phyloP scores from a whole-genome alignment of 2,113 vertebrate species.

The Saimiri boliviensis region DNA sequence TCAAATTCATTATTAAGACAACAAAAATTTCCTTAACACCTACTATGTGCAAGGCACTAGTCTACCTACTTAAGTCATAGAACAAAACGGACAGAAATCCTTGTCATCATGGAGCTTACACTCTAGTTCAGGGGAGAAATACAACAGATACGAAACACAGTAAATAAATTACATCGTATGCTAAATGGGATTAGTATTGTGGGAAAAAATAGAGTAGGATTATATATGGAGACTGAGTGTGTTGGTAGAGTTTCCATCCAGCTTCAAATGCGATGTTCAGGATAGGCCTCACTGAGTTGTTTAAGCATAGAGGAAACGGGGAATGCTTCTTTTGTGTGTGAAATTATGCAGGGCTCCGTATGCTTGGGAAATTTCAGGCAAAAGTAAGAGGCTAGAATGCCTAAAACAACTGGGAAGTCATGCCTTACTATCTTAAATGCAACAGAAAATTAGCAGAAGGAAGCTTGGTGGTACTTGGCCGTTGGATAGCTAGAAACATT shows the following conservation, averaged over 20 bases:
- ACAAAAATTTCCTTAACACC: constrained; percentile 21
- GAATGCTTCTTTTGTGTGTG: not conserved
- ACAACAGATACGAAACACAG: not conserved
- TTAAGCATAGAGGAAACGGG: not conserved
- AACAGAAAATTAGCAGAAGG: not conserved
- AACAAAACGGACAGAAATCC: constrained; percentile 10
- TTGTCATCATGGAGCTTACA: not conserved
- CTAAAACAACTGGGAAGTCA: not conserved
- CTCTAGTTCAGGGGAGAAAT: not conserved
- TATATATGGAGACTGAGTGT: not conserved
- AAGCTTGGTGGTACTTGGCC: not conserved
- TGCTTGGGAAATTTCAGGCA: not conserved
- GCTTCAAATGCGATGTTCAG: not conserved
- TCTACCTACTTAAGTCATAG: constrained; percentile 11
- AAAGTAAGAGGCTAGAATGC: not conserved
- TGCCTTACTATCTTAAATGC: constrained; percentile 33
- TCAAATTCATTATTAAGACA: constrained; percentile 30
- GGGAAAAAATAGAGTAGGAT: not conserved
- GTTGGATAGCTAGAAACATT: not conserved
- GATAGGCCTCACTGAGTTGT: not conserved
- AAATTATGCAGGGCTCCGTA: not conserved
- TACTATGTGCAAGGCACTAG: not conserved
- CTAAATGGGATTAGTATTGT: not conserved
- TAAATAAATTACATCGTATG: not conserved
- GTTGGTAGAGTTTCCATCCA: not conserved